These are phyloP conservation scores for Xenentodon cancila DNA, from an alignment of 2,797 vertebrate genomes.

Conservation along the genomic window DNA sequence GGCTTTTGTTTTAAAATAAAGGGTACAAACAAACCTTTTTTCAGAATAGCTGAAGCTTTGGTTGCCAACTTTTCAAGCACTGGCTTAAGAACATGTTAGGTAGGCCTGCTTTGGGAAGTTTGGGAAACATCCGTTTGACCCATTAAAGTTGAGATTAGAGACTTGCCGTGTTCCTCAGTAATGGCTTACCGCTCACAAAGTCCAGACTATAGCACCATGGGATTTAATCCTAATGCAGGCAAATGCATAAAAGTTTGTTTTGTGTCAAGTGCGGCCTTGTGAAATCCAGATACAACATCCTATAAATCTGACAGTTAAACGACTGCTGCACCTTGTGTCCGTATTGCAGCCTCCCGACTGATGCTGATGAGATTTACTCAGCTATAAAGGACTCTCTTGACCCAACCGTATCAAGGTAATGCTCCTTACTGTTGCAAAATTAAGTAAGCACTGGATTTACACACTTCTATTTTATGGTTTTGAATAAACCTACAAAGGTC, in stretches of 20 bases:
- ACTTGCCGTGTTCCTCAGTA: too few relatives aligned
- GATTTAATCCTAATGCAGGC: background rate
- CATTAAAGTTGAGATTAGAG: too few relatives aligned
- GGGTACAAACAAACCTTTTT: too few relatives aligned
- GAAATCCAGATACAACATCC: background rate
- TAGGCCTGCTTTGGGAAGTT: too few relatives aligned
- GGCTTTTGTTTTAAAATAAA: too few relatives aligned
- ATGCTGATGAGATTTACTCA: background rate
- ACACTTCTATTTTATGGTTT: background rate
- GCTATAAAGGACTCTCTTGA: slow-evolving; percentile 7
- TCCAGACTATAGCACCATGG: background rate
- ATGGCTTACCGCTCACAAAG: too few relatives aligned
- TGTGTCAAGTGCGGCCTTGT: background rate
- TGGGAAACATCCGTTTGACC: too few relatives aligned
- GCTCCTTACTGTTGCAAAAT: background rate
- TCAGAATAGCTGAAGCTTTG: too few relatives aligned
- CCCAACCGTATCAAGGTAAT: background rate
- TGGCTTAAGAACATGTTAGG: too few relatives aligned
- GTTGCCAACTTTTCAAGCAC: too few relatives aligned
- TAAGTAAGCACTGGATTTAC: background rate
- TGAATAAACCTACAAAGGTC: background rate
- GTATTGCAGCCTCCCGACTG: background rate
- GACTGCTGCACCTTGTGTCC: background rate
- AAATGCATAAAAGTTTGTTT: background rate
- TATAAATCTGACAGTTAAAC: slow-evolving; percentile 1